These are phyloP conservation scores for Fratercula arctica DNA, from an alignment of 2,797 vertebrate species.

Conservation along the genomic window DNA sequence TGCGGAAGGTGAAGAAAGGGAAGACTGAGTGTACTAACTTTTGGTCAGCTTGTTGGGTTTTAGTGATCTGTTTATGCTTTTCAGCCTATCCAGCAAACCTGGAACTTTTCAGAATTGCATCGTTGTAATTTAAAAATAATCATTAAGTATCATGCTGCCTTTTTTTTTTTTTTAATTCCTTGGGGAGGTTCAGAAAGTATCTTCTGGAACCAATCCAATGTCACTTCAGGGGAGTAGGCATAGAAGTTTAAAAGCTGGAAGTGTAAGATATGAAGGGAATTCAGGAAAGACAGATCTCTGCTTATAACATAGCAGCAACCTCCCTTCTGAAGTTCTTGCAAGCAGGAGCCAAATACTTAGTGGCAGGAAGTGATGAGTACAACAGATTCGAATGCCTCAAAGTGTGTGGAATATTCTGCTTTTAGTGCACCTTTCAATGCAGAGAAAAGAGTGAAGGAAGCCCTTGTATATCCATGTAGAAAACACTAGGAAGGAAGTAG, in stretches of 20 bases:
- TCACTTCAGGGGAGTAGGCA: not conserved
- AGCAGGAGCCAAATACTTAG: not conserved
- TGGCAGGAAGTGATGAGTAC: not conserved
- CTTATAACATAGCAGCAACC: not conserved
- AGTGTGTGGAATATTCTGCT: not conserved
- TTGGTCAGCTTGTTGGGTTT: not conserved
- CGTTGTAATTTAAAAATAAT: not conserved
- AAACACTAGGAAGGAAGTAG: not conserved
- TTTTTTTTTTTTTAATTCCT: not conserved
- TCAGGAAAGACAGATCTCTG: not conserved
- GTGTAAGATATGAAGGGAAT: not conserved
- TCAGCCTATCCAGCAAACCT: not conserved
- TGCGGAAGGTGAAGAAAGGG: accelerated
- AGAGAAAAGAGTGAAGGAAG: not conserved
- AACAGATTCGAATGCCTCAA: not conserved
- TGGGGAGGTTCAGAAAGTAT: not conserved
- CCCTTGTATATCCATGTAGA: not conserved
- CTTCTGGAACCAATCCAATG: not conserved
- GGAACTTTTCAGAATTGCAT: not conserved
- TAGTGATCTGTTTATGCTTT: not conserved
- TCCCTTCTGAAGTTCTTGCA: not conserved
- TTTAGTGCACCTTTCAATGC: not conserved
- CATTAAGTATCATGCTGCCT: not conserved
- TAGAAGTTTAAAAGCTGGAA: not conserved
- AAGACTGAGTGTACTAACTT: not conserved